These are phyloP conservation scores for Etheostoma cragini DNA, from an alignment of 2,113 vertebrate genomes.

Conservation along the genomic window DNA sequence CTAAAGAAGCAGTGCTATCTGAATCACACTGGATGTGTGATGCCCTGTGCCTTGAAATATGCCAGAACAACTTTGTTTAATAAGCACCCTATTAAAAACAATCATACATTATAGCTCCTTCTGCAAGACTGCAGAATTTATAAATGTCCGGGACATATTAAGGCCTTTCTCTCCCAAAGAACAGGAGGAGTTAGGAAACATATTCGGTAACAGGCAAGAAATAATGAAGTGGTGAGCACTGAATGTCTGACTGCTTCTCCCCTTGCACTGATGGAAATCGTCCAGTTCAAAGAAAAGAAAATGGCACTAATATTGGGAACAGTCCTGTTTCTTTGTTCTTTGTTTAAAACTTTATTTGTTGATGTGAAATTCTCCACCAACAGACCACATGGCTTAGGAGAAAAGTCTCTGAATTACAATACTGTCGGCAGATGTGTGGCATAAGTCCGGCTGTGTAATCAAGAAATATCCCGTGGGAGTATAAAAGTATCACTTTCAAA, in stretches of 20 bases:
- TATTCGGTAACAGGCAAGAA: slow-evolving; percentile 14
- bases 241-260: background rate
- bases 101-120: slow-evolving; percentile 57
- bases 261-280: background rate
- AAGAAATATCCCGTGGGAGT: slow-evolving; percentile 7
- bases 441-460: background rate
- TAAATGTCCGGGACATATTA: slow-evolving; percentile 63
- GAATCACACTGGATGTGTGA: slow-evolving; percentile 28
- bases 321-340: slow-evolving; percentile 25
- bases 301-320: background rate
- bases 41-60: slow-evolving; percentile 45
- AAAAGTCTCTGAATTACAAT: slow-evolving; percentile 36
- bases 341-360: slow-evolving; percentile 38
- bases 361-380: slow-evolving; percentile 38
- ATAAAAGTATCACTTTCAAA: background rate
- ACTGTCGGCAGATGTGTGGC: slow-evolving; percentile 1
- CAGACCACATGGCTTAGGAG: slow-evolving; percentile 32
- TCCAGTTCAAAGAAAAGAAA: slow-evolving; percentile 8
- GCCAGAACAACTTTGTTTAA: slow-evolving; percentile 77
- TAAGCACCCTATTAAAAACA: slow-evolving; percentile 68
- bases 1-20: slow-evolving; percentile 19
- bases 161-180: slow-evolving; percentile 70
- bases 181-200: slow-evolving; percentile 1
- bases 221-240: slow-evolving; percentile 12
- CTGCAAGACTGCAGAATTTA: slow-evolving; percentile 25